These are phyloP conservation scores for Heliconius nattereri DNA, from an alignment of 1,140 invertebrate genomes.

Conservation along the genomic window DNA sequence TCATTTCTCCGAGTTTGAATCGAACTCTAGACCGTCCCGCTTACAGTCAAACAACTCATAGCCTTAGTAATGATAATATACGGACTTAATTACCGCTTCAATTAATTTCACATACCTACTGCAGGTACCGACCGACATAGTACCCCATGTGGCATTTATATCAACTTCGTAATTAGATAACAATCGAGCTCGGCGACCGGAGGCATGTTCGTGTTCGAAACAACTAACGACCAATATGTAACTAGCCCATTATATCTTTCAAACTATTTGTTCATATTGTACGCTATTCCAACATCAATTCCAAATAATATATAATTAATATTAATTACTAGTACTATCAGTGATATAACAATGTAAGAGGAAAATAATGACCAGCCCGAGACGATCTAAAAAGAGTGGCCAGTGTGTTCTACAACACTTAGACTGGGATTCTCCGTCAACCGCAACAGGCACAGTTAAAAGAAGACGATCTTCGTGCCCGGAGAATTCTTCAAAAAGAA, in stretches of 20 bases:
- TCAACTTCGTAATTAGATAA: constrained; percentile 74
- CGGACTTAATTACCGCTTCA: constrained; percentile 1
- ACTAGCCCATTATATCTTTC: constrained; percentile 45
- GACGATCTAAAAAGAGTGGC: constrained; percentile 72
- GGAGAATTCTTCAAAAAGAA: constrained; percentile 55
- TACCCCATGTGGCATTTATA: constrained; percentile 56
- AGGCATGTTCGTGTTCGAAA: constrained; percentile 60
- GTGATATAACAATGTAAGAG: constrained; percentile 59
- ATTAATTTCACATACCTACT: constrained; percentile 4
- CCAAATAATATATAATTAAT: constrained; percentile 33
- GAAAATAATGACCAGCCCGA: constrained; percentile 78
- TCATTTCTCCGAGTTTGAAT: too few species aligned
- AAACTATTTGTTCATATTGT: constrained; percentile 44
- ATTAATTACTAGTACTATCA: constrained; percentile 22
- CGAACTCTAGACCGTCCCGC: too few species aligned
- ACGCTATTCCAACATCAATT: constrained; percentile 59
- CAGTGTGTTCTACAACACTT: constrained; percentile 73
- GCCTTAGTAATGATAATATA: not conserved
- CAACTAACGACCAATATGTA: constrained; percentile 55
- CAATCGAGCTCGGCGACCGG: constrained; percentile 53
- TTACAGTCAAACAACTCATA: too few species aligned
- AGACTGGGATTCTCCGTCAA: constrained; percentile 87
- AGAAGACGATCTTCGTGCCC: constrained; percentile 80
- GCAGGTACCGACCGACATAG: constrained; percentile 9
- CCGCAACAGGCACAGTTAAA: constrained; percentile 85